Evolutionary conservation across 2,797 vertebrate species (phyloP).

Genomic region (Anniella stebbinsi): DNA sequence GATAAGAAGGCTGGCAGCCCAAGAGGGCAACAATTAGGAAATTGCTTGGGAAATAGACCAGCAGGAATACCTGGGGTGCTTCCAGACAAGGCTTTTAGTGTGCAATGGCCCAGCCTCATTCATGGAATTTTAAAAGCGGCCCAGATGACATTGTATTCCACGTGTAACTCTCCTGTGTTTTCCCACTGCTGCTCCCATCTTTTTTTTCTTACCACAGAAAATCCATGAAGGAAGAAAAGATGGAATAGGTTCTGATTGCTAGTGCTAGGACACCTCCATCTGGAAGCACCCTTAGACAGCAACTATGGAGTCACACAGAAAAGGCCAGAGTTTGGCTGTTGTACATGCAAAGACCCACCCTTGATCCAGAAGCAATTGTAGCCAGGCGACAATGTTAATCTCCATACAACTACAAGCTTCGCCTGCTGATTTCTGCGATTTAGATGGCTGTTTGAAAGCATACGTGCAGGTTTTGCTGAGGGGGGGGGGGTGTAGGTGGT

Average conservation of each 20-base stretch:
- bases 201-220: neutral
- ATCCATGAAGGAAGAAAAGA: too few species aligned
- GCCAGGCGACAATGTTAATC: neutral
- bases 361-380: neutral
- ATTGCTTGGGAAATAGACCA: neutral
- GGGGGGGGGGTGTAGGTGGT: too few species aligned
- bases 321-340: too few species aligned
- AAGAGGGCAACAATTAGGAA: neutral
- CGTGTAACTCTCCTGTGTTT: too few species aligned
- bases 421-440: neutral
- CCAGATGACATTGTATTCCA: too few species aligned
- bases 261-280: too few species aligned
- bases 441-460: neutral
- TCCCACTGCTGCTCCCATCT: too few species aligned
- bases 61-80: neutral
- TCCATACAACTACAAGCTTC: neutral
- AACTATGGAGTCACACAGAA: neutral
- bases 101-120: too few species aligned
- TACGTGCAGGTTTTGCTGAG: neutral
- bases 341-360: neutral
- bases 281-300: neutral
- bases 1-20: neutral
- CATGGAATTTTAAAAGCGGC: too few species aligned
- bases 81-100: too few species aligned
- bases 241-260: too few species aligned